Evolutionary conservation across 2,113 vertebrate genomes (phyloP).

Genomic region (Globicephala melas): DNA sequence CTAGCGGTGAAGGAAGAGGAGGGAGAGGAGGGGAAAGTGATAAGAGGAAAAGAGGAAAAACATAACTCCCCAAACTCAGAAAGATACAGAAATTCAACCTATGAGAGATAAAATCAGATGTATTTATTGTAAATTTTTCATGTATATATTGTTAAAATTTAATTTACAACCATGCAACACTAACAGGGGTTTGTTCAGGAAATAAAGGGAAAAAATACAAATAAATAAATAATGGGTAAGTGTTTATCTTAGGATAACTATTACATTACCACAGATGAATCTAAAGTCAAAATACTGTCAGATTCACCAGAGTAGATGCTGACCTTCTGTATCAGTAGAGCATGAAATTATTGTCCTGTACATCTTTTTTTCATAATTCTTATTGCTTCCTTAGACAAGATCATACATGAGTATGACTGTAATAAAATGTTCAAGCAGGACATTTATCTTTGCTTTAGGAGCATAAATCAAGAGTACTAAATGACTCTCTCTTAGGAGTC

Average conservation of each 20-base stretch:
- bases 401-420: conserved; percentile 28
- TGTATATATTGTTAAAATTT: not conserved
- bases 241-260: not conserved
- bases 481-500: conserved; percentile 7
- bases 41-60: not conserved
- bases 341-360: conserved; percentile 55
- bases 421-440: conserved; percentile 49
- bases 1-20: not conserved
- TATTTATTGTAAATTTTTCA: not conserved
- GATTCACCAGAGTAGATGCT: not conserved
- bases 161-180: not conserved
- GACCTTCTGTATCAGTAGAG: conserved; percentile 35
- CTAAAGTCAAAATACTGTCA: conserved; percentile 11
- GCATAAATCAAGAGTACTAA: conserved; percentile 33
- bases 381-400: conserved; percentile 19
- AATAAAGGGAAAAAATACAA: not conserved
- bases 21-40: fast-evolving
- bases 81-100: not conserved
- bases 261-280: not conserved
- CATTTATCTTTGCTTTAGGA: conserved; percentile 37
- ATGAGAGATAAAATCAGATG: not conserved
- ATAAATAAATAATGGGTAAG: not conserved
- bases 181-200: not conserved
- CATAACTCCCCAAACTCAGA: not conserved
- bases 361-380: not conserved